Evolutionary conservation across 2,113 vertebrate species (phyloP), one percentile per base, ranked within the genome.

Genomic region (Gorsachius goisagi): DNA sequence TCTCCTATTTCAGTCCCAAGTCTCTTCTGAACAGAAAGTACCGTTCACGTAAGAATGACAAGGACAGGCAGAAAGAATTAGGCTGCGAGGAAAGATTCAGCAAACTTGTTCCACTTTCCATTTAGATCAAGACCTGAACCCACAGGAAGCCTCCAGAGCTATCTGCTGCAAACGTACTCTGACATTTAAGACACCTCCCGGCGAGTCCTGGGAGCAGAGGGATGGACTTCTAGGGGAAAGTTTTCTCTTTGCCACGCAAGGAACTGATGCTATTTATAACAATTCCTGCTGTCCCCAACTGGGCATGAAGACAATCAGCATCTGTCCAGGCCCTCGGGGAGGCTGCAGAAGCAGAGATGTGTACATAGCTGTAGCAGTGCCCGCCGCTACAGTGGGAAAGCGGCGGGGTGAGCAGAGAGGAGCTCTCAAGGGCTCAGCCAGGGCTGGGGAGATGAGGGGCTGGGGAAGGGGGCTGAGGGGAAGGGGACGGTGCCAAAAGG

Each of bases 271-370:
- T 96, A 96, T 97, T 97, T 95, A 94, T 96, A 95, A 96, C 7
- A 4, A 78, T 76, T 88, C 92, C 92, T 79, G 94, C 96, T 94
- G 90, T 95, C 79, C 93, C 76, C 86, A 97, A 82, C 89, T 82
- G 89, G 92, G 96, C 95, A 76, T 91, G 89, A 93, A 97, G 85
- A 97, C 89, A 83, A 88, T 82, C 87, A 94, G 94, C 87, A 96
- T 95, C 93, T 97, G 97, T 95, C 97, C 96, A 91, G 76, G 74
- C 88, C 95, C 88, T 90, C 23, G 11, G 93, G 95, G 96, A 82
- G 93, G 80, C 44, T 95, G 71, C 83, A 94, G 77, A 95, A 85
- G 21, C 15, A 5, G 87, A 68, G 77, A 95, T 49, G 88, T 56
- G 1, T 10, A 15, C 58, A 64, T 21, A 73, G 60, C 75, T 14